Conservation (phyloP, 2,113 vertebrate species). For the Dipodomys ordii region DNA sequence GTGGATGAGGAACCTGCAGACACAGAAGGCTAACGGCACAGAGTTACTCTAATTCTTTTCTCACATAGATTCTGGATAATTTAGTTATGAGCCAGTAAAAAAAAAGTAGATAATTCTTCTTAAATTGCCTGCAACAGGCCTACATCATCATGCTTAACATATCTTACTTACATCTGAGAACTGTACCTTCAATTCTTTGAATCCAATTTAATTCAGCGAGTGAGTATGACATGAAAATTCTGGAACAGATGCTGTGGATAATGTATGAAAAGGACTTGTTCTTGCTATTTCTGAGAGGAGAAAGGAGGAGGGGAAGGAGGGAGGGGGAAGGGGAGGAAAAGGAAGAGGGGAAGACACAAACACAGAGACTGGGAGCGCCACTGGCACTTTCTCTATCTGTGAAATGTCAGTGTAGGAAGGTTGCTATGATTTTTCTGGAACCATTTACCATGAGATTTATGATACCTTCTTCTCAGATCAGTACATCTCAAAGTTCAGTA, state of each 20-base stretch:
- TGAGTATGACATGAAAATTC: neutral
- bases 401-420: neutral
- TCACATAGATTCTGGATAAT: neutral
- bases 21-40: too few species aligned
- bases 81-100: neutral
- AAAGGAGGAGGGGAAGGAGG: too few species aligned
- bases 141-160: neutral
- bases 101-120: slow-evolving; percentile 27
- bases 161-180: neutral
- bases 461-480: neutral
- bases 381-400: neutral
- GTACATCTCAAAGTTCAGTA: neutral
- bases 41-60: neutral
- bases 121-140: neutral
- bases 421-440: neutral
- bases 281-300: neutral
- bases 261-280: neutral
- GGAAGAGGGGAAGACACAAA: neutral
- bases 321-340: neutral
- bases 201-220: neutral
- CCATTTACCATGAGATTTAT: neutral
- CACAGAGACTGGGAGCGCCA: neutral
- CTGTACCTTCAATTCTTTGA: neutral
- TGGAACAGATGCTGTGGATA: neutral
- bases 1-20: neutral